These are phyloP conservation scores for Nephila pilipes DNA, from an alignment of 1,140 invertebrate species.

Conservation along the genomic window DNA sequence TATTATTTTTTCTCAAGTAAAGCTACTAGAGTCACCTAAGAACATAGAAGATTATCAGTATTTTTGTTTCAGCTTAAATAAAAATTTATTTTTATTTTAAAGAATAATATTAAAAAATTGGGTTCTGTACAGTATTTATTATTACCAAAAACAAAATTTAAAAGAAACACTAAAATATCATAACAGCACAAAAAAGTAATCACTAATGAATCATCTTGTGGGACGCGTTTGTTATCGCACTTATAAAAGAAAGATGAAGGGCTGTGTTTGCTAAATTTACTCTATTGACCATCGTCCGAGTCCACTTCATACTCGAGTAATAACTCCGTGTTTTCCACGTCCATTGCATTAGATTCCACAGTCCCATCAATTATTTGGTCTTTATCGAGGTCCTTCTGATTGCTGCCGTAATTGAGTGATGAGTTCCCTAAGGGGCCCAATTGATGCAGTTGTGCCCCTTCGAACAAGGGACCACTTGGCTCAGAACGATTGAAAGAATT, in stretches of 20 bases:
- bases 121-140: no score
- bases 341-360: conserved; percentile 3
- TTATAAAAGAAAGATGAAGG: neutral
- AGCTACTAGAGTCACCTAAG: no score
- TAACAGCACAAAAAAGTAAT: no score
- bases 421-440: neutral
- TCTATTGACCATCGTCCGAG: neutral
- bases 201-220: neutral
- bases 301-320: conserved; percentile 7
- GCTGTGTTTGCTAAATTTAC: neutral
- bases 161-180: no score
- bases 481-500: neutral
- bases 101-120: no score
- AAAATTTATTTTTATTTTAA: no score
- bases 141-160: no score
- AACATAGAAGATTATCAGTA: no score
- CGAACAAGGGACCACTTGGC: neutral
- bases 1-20: no score
- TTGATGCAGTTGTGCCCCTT: conserved; percentile 8
- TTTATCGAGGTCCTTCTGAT: neutral
- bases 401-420: neutral
- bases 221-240: neutral
- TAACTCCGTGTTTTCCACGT: neutral
- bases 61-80: no score
- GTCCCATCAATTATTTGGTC: neutral